These are phyloP conservation scores for Galerucella pusilla DNA, from an alignment of 2,888 invertebrate species.

Conservation along the genomic window DNA sequence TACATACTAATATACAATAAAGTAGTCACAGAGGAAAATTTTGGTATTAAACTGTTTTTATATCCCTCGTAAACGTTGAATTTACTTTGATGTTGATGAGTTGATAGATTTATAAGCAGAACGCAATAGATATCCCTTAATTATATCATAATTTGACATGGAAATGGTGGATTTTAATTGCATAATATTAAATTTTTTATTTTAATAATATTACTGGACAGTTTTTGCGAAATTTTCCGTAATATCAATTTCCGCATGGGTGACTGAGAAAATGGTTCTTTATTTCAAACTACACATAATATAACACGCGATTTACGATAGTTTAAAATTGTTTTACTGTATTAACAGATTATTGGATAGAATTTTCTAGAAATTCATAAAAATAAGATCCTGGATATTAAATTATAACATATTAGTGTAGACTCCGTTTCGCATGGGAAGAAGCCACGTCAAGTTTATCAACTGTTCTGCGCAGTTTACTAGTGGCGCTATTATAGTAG, in stretches of 20 bases:
- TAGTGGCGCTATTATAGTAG: too few species aligned
- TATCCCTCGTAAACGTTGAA: too few species aligned
- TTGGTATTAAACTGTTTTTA: too few species aligned
- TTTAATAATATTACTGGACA: not conserved
- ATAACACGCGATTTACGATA: not conserved
- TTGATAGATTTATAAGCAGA: not conserved
- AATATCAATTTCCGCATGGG: constrained; percentile 19
- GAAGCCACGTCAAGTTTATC: too few species aligned
- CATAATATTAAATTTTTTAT: not conserved
- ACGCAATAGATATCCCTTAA: not conserved
- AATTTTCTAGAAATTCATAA: not conserved
- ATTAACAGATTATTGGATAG: not conserved
- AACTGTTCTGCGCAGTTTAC: too few species aligned
- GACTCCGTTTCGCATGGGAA: too few species aligned
- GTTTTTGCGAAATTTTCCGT: constrained; percentile 3
- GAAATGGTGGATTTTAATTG: not conserved
- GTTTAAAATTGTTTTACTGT: not conserved
- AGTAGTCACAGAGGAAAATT: too few species aligned
- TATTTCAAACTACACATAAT: not conserved
- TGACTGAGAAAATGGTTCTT: constrained; percentile 7
- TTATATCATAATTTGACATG: constrained; percentile 2
- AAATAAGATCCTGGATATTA: not conserved
- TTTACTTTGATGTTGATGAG: too few species aligned
- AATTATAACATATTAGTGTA: too few species aligned
- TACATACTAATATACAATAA: too few species aligned